Evolutionary conservation across 2,888 invertebrate genomes (phyloP), one percentile per base, ranked within the genome.

Genomic region (Tyria jacobaeae): DNA sequence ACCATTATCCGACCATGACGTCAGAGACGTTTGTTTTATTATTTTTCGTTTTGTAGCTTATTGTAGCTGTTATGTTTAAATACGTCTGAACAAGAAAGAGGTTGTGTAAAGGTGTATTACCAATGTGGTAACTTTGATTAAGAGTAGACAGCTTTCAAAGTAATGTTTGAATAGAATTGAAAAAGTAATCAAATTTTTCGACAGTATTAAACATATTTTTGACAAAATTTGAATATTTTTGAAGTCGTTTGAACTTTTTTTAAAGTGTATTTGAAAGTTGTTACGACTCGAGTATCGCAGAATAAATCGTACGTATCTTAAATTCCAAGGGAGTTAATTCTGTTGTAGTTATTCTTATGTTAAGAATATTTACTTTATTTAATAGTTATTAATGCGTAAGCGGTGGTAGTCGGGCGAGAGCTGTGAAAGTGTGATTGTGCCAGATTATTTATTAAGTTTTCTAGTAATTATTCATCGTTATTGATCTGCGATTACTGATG

Each of bases 321-420:
- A 76, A 83, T 85, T 87, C 84, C 88, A 87, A 60, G 82, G 82
- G 85, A 86, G 80, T 79, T 83, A 74, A 71, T 83, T 87, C 78
- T 86, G 83, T 88, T 90, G 84, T 89, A 91, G 89, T 89, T 90
- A 90, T 91, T 91, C 90, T 91, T 91, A 91, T 89, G 90, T 92
- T 91, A 91, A 91, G 91, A 89, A 90, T 91, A 90, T 89, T 86
- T 83, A 83, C 84, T 81, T 87, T 84, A 83, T 86, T 86, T 81
- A 81, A 80, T 85, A 85, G 81, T 81, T 75, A 80, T 71, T 79
- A 76, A 75, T 68, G 82, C 76, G 82, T 84, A 81, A 80, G 75
- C 78, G 82, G 83, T 82, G 75, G 80, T 82, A 82, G 85, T 53
- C 44, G 57, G n/a, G 64, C 44, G 57, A 39, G 64, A 68, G 80